phyloP scores from a whole-genome alignment of 1,140 invertebrate species.

The Drosophila oshimai region DNA sequence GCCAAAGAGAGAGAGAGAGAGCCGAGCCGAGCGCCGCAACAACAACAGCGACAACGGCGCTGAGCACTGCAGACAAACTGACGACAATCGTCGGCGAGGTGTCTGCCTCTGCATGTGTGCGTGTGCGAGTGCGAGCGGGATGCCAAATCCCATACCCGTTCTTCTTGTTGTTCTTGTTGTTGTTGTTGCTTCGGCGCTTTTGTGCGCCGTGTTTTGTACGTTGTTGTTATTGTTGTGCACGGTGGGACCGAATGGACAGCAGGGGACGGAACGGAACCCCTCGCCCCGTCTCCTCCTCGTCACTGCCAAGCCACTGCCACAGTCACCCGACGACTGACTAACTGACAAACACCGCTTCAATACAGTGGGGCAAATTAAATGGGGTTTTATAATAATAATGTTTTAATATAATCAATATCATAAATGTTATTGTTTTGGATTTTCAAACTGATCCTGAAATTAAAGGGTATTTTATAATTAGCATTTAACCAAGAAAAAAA shows the following conservation, averaged over 20 bases:
- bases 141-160: constrained; percentile 30
- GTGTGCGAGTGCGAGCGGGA: constrained; percentile 24
- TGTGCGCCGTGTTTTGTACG: constrained; percentile 35
- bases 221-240: constrained; percentile 46
- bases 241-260: constrained; percentile 62
- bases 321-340: constrained; percentile 57
- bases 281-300: background rate
- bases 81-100: constrained; percentile 77
- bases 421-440: too few relatives aligned
- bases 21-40: background rate
- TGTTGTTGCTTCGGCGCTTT: constrained; percentile 55
- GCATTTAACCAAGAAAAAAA: too few relatives aligned
- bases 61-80: constrained; percentile 75
- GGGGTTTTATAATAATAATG: too few relatives aligned
- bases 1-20: background rate
- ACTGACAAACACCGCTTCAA: constrained; percentile 62
- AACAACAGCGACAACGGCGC: constrained; percentile 48
- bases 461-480: too few relatives aligned
- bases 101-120: constrained; percentile 48
- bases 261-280: constrained; percentile 50
- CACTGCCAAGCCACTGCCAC: constrained; percentile 17
- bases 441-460: too few relatives aligned
- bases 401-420: too few relatives aligned
- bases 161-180: constrained; percentile 25
- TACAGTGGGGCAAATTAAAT: constrained; percentile 36